A percentile compares a stretch with the other conserved stretches of the same genome.
Evolutionary conservation across 2,888 invertebrate genomes (phyloP).

Genomic region (Mimas tiliae): DNA sequence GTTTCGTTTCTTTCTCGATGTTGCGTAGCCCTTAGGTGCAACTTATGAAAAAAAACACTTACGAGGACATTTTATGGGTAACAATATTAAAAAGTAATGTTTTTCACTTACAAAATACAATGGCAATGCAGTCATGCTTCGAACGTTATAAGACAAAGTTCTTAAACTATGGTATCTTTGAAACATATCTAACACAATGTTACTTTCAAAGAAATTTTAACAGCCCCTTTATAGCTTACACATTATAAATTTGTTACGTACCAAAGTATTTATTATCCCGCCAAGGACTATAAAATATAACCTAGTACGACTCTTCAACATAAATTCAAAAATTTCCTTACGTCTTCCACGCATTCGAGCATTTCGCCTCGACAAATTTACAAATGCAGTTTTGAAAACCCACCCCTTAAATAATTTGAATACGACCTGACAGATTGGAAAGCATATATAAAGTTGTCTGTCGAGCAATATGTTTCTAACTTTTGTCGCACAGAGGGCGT

Average conservation of each 20-base stretch:
- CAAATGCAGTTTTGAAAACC: not conserved
- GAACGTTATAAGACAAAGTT: not conserved
- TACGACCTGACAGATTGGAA: not conserved
- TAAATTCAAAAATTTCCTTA: constrained; percentile 22
- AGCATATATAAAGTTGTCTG: constrained; percentile 1
- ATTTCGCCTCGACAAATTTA: not conserved
- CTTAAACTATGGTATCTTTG: not conserved
- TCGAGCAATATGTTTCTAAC: constrained; percentile 30
- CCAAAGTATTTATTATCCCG: constrained; percentile 3
- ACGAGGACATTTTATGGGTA: not conserved
- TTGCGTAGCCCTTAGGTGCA: not conserved
- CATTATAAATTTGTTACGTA: constrained; percentile 20
- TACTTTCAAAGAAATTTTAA: constrained; percentile 13
- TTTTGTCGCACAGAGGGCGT: constrained; percentile 39
- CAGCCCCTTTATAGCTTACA: constrained; percentile 19
- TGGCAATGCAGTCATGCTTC: not conserved
- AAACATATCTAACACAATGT: constrained; percentile 17
- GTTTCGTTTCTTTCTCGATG: no score
- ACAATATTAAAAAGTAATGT: not conserved
- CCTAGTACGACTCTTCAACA: constrained; percentile 17
- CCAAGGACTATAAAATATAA: constrained; percentile 9
- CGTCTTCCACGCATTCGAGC: not conserved
- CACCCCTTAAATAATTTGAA: constrained; percentile 6
- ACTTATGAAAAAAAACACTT: not conserved
- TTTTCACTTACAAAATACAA: not conserved